Evolutionary conservation across 2,888 invertebrate genomes (phyloP), one percentile per base, ranked within the genome.

Genomic region (Clivina fossor): DNA sequence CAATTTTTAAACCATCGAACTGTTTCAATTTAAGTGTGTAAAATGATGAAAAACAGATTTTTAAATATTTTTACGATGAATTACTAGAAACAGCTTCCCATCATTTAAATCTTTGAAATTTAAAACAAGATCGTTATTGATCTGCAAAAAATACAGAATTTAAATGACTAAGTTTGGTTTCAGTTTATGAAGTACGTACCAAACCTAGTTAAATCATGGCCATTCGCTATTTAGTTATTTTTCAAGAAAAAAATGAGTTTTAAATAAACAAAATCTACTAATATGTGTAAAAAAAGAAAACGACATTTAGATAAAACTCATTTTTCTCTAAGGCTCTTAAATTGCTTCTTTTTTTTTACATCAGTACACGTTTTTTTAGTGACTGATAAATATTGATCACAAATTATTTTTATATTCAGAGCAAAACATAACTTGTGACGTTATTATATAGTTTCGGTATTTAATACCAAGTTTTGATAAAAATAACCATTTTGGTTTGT

Each of bases 401-500:
- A 38, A 41, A 24, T 13, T 26, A 13, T 41, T 41, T 41, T 24
- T 13, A 26, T 24, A 13, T 41, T 26, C 44, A 16, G 28, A 18
- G 30, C n/a, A n/a, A n/a, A n/a, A n/a, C n/a, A n/a, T n/a, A 22
- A 37, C 4, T 24, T 37, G 38, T 16, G 44, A 28, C 18, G 7
- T 7, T 11, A 11, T n/a, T n/a, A n/a, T n/a, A n/a, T n/a, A n/a
- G n/a, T n/a, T n/a, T 48, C 11, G 44, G 44, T 53, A 53, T 53
- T 53, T 44, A 15, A 53, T 53, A 53, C 44, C 44, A 13, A n/a
- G n/a, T n/a, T n/a, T n/a, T n/a, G n/a, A n/a, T 43, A 15, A 11
- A 30, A 19, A 32, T 35, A 44, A 53, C 35, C 53, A 53, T 53
- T 53, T 44, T 44, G 53, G 44, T 53, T 53, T n/a, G 24, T 26